Evolutionary conservation across 2,113 vertebrate genomes (phyloP).

Genomic region (Hucho hucho): DNA sequence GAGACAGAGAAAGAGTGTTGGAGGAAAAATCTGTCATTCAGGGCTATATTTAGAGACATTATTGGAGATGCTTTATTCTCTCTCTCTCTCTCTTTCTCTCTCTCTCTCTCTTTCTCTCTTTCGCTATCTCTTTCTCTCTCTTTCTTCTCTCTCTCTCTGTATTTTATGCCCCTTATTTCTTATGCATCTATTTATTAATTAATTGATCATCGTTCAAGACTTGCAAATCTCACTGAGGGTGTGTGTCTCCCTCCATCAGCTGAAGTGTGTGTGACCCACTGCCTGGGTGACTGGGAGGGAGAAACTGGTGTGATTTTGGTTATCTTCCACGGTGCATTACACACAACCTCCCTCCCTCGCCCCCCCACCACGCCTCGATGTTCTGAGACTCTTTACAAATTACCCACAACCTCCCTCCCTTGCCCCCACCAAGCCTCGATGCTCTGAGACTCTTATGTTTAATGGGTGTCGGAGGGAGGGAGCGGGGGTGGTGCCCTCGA

Average conservation of each 20-base stretch:
- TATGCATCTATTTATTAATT: not conserved
- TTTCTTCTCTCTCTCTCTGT: too few relatives aligned
- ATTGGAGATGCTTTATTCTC: too few relatives aligned
- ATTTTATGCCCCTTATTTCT: not conserved
- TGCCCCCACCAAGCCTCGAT: not conserved
- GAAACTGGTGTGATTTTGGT: constrained; percentile 38
- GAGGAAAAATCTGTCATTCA: too few relatives aligned
- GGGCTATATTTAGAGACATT: too few relatives aligned
- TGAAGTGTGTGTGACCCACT: not conserved
- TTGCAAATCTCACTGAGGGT: not conserved
- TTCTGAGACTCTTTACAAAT: constrained; percentile 44
- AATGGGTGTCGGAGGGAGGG: too few relatives aligned
- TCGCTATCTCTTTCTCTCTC: too few relatives aligned
- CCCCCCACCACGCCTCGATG: not conserved
- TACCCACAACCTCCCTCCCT: too few relatives aligned
- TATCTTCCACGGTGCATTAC: constrained; percentile 50
- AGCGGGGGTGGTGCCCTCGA: too few relatives aligned
- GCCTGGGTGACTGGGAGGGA: too few relatives aligned
- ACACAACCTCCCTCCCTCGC: constrained; percentile 26
- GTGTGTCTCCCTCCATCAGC: constrained; percentile 20
- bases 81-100: too few relatives aligned
- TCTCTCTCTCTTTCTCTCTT: too few relatives aligned
- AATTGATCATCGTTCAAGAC: not conserved
- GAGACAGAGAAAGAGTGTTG: too few relatives aligned
- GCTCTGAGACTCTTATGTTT: constrained; percentile 11